A percentile compares a stretch with the other conserved stretches of the same genome.
Conservation (phyloP, 2,888 invertebrate species). For the Eurytoma adleriae region DNA sequence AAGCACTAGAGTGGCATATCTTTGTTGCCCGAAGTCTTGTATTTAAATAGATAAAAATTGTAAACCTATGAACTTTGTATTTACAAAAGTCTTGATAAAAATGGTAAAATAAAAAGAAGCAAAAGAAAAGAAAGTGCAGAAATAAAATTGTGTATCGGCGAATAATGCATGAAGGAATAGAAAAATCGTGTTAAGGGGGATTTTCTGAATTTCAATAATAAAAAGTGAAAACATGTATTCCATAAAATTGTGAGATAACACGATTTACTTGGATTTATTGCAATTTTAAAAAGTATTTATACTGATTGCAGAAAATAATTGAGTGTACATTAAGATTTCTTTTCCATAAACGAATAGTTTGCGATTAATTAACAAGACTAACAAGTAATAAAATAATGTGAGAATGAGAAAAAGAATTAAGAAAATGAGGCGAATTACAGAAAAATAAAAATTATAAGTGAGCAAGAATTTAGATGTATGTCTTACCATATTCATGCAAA, state of each 20-base stretch:
- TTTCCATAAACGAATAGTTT: neutral
- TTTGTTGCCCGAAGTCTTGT: slow-evolving; percentile 18
- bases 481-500: slow-evolving; percentile 58
- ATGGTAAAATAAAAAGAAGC: neutral
- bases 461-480: slow-evolving; percentile 37
- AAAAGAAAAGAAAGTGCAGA: neutral
- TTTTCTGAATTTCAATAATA: too few relatives aligned
- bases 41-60: slow-evolving; percentile 3
- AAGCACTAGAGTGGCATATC: too few relatives aligned
- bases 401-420: neutral
- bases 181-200: too few relatives aligned
- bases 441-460: slow-evolving; percentile 6
- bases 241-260: too few relatives aligned
- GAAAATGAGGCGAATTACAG: neutral
- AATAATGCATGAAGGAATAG: neutral
- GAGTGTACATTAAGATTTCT: neutral
- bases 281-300: slow-evolving; percentile 1
- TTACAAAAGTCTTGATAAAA: slow-evolving; percentile 7
- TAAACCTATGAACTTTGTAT: slow-evolving; percentile 32
- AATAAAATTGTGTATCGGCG: slow-evolving; percentile 6
- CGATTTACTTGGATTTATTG: neutral
- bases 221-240: too few relatives aligned
- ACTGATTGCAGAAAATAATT: neutral
- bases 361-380: neutral
- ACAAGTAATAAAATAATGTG: neutral